Percentiles rank a stretch among this genome's conserved stretches.
Conservation (phyloP, 2,113 vertebrate species). For the Herpetotheres cachinnans region DNA sequence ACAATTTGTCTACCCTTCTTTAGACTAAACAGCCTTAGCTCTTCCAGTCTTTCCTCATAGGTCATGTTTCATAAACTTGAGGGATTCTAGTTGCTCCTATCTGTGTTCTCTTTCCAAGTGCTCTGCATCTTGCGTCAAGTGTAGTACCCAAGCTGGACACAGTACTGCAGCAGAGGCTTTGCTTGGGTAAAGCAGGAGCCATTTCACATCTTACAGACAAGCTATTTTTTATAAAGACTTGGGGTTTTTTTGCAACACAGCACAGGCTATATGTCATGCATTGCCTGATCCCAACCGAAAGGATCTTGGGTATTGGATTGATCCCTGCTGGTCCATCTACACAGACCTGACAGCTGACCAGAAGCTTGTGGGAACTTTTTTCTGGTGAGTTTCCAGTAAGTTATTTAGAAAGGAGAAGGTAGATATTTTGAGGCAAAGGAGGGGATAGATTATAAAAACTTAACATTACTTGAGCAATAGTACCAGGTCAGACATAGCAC, state of each 20-base stretch:
- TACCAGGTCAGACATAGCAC: not conserved
- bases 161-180: slow-evolving; percentile 47
- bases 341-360: not conserved
- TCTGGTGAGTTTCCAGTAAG: not conserved
- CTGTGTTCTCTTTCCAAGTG: not conserved
- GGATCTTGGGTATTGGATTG: not conserved
- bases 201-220: not conserved
- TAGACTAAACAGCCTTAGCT: not conserved
- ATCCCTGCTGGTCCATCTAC: not conserved
- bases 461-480: not conserved
- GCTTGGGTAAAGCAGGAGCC: not conserved
- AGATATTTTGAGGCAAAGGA: not conserved
- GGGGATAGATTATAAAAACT: not conserved
- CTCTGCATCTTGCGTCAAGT: not conserved
- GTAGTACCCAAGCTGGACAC: slow-evolving; percentile 33
- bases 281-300: not conserved
- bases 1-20: not conserved
- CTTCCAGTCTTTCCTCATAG: not conserved
- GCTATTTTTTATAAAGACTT: not conserved
- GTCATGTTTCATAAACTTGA: not conserved
- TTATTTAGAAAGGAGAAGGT: not conserved
- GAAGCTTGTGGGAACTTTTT: not conserved
- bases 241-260: not conserved
- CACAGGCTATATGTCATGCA: not conserved
- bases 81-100: not conserved